Conservation (phyloP, 2,888 invertebrate species). For the Philhelius pedissequus region DNA sequence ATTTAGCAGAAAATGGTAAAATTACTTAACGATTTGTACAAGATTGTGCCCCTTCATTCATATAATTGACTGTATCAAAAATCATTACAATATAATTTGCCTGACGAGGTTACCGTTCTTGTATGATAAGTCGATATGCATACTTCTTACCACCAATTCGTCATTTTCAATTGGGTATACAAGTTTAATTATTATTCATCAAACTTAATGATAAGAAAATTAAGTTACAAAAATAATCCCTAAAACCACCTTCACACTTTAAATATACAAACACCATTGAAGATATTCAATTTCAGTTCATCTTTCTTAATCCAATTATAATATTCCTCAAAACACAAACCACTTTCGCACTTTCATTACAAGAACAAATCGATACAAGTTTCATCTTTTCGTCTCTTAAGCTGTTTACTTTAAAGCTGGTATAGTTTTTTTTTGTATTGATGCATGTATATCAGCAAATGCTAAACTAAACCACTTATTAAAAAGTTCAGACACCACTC, state of each 20-base stretch:
- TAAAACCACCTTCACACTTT: background rate
- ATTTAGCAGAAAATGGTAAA: too few relatives aligned
- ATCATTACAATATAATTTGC: too few relatives aligned
- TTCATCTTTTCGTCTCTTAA: background rate
- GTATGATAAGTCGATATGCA: too few relatives aligned
- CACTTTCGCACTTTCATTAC: background rate
- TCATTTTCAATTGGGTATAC: too few relatives aligned
- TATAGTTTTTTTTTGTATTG: background rate
- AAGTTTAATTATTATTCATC: too few relatives aligned
- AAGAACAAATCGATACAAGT: background rate
- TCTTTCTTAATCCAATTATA: background rate
- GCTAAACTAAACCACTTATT: conserved; percentile 19
- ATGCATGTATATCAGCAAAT: background rate
- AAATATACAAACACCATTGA: background rate
- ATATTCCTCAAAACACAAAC: background rate
- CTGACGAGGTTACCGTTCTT: too few relatives aligned
- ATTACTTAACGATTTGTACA: too few relatives aligned
- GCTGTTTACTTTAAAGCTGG: background rate
- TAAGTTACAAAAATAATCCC: background rate
- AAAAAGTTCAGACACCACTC: conserved; percentile 19
- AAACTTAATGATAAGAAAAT: too few relatives aligned
- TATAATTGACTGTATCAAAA: too few relatives aligned
- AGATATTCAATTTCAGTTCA: background rate
- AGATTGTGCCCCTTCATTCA: too few relatives aligned
- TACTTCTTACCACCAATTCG: too few relatives aligned